Evolutionary conservation across 2,797 vertebrate species (phyloP).

Genomic region (Chaetodon trifasciatus): DNA sequence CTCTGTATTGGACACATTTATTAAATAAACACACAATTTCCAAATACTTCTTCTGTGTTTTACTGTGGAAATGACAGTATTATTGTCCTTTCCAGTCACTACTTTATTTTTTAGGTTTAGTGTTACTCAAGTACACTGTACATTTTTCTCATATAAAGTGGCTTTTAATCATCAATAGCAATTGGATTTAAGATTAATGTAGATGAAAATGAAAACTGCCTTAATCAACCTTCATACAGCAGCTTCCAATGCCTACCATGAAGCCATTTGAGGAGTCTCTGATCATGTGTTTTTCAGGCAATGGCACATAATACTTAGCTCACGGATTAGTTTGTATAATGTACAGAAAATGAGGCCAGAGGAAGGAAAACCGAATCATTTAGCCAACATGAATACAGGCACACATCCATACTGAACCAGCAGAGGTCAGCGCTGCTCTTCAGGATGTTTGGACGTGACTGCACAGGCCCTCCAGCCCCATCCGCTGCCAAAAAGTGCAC

Average conservation of each 20-base stretch:
- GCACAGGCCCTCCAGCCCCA: background rate
- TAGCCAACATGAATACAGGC: background rate
- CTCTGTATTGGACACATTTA: background rate
- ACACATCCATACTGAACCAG: constrained; percentile 44
- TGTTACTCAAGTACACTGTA: too few relatives aligned
- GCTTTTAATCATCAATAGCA: background rate
- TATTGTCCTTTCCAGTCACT: too few relatives aligned
- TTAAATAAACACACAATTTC: background rate
- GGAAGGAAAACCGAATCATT: background rate
- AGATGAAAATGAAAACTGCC: background rate
- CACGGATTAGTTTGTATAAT: background rate
- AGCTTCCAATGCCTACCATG: background rate
- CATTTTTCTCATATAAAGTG: too few relatives aligned
- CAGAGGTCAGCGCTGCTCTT: constrained; percentile 72
- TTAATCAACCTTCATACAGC: background rate
- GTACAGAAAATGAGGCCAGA: background rate
- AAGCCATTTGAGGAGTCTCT: background rate
- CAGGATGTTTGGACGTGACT: background rate
- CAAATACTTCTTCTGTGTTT: background rate
- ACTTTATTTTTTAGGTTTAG: too few relatives aligned
- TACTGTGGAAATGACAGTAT: too few relatives aligned
- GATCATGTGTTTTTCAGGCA: background rate
- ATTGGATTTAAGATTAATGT: background rate
- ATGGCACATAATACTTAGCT: background rate
- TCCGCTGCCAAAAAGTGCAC: constrained; percentile 71